phyloP scores from a whole-genome alignment of 1,140 invertebrate genomes.

The Akabosia matsudoensis region DNA sequence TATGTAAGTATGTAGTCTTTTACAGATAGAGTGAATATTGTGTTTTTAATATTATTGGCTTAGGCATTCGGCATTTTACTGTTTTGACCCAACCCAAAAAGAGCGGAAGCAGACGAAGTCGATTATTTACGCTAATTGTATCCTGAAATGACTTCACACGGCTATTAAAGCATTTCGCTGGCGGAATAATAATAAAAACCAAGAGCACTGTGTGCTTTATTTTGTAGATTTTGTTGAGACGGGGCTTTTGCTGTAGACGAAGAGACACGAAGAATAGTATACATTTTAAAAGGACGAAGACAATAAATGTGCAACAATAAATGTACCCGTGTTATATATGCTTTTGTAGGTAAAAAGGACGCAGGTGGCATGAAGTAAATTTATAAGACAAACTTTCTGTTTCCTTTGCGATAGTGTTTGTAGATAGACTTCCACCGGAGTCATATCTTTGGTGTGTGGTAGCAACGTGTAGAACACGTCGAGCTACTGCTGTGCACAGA shows the following conservation, averaged over 20 bases:
- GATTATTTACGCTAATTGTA: constrained; percentile 23
- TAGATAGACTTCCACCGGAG: not conserved
- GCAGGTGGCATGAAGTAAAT: constrained; percentile 14
- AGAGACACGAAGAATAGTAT: not conserved
- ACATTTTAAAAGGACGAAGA: not conserved
- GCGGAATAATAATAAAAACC: not conserved
- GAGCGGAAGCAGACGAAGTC: too few species aligned
- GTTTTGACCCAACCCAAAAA: not conserved
- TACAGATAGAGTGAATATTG: not conserved
- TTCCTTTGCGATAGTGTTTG: not conserved
- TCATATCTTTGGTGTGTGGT: not conserved
- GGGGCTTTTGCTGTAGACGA: not conserved
- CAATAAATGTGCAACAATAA: constrained; percentile 16
- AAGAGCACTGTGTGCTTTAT: not conserved
- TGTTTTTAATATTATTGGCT: not conserved
- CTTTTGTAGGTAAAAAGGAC: constrained; percentile 5
- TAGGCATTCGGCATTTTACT: not conserved
- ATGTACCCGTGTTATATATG: not conserved
- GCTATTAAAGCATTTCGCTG: not conserved
- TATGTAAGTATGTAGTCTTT: not conserved
- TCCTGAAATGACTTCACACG: constrained; percentile 16
- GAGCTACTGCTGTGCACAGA: not conserved
- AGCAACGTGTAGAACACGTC: not conserved
- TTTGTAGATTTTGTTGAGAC: not conserved
- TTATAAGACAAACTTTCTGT: not conserved